phyloP scores from a whole-genome alignment of 2,113 vertebrate species.

The Xenopus tropicalis region UCB_Xtro_10.0 CM004451.2:6903001-6903500 shows the following conservation, averaged over 20 bases:
- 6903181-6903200: conserved; percentile 51
- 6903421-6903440: neutral
- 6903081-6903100: conserved; percentile 56
- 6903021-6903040: conserved; percentile 46
- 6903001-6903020: conserved; percentile 52
- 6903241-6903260: neutral
- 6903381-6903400: neutral
- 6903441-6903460: neutral
- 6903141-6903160: conserved; percentile 62
- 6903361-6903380: conserved; percentile 56
- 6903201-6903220: conserved; percentile 51
- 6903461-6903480: conserved; percentile 41
- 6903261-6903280: conserved; percentile 50
- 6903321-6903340: conserved; percentile 45
- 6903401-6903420: conserved; percentile 14
- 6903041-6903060: conserved; percentile 57
- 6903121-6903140: conserved; percentile 59
- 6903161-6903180: conserved; percentile 46
- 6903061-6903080: conserved; percentile 47
- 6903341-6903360: conserved; percentile 52
- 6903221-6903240: conserved; percentile 45
- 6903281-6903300: conserved; percentile 48
- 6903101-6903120: conserved; percentile 16
- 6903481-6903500: neutral
- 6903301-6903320: conserved; percentile 41